Evolutionary conservation across 2,113 vertebrate genomes (phyloP).

Genomic region (pig (Sus scrofa)): DNA sequence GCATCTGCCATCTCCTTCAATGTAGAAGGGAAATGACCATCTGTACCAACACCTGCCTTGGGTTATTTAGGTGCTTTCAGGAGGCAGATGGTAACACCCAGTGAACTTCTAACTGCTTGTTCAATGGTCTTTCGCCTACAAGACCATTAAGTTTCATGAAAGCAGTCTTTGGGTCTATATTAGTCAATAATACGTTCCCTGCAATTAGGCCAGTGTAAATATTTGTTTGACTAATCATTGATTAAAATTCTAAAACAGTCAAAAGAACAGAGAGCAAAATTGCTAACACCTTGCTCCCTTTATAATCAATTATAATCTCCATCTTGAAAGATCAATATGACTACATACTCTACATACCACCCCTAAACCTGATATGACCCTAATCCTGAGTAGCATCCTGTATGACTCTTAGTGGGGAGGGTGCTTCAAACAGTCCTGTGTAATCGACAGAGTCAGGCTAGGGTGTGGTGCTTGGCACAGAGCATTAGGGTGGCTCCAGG

Average conservation of each 20-base stretch:
- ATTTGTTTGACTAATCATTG: slow-evolving; percentile 62
- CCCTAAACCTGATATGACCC: not conserved
- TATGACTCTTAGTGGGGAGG: not conserved
- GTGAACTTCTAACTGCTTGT: slow-evolving; percentile 49
- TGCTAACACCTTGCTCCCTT: not conserved
- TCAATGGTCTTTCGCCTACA: slow-evolving; percentile 7
- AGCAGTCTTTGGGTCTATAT: not conserved
- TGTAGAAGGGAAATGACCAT: not conserved
- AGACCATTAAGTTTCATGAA: not conserved
- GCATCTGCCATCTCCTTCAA: not conserved
- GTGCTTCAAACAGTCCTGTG: fast-evolving
- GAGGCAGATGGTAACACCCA: slow-evolving; percentile 57
- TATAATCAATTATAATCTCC: not conserved
- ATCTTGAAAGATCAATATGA: not conserved
- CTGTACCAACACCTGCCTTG: slow-evolving; percentile 10
- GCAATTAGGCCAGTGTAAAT: slow-evolving; percentile 44
- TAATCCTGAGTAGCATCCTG: not conserved
- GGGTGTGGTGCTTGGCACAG: not conserved
- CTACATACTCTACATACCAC: not conserved
- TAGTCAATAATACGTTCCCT: slow-evolving; percentile 1
- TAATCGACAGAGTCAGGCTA: not conserved
- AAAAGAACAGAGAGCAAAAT: slow-evolving; percentile 1
- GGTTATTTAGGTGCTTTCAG: not conserved
- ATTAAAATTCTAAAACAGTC: slow-evolving; percentile 53
- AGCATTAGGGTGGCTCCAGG: not conserved